Evolutionary conservation across 1,140 invertebrate genomes (phyloP), one percentile per base, ranked within the genome.

Genomic region (Drosophila sp.): DNA sequence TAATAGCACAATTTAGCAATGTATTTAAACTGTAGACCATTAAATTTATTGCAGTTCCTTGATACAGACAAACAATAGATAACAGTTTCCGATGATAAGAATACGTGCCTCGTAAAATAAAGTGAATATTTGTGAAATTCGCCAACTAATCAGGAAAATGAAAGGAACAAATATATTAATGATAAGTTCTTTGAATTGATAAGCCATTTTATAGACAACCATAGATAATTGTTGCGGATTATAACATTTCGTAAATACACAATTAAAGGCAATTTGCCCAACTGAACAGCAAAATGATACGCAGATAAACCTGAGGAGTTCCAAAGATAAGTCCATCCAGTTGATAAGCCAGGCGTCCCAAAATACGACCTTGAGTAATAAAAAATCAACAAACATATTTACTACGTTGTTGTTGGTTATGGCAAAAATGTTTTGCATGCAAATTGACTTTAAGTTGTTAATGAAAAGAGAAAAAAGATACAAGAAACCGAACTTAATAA

Each of bases 331-430:
- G 59, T 4, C 2, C 32, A 41, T 5, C 63, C 8, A 9, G 29
- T 9, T 50, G 67, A 71, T 65, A 71, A 71, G 53, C 34, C 45
- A 43, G 7, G 46, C 21, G 43, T 58, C 53, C 34, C 34, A 36
- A 43, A 57, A 14, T n/a, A 50, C 61, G 69, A 72, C 69, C 69
- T 72, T 72, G 69, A 8, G 32, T 53, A 72, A 72, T 66, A 72
- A 66, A 71, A 53, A 41, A 40, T 29, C 41, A 65, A 71, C 61
- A 71, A 64, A 45, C 18, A 38, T 38, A 53, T 62, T 62, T 62
- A n/a, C 45, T 18, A 45, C 61, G 53, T 53, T 21, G 43, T 69
- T 61, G 9, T 32, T 64, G n/a, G n/a, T n/a, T 56, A 45, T 21
- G 45, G 48, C 53, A 66, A 58, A 66, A 57, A 34, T 25, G 38